phyloP scores from a whole-genome alignment of 2,113 vertebrate species.

The Girardinichthys multiradiatus region DNA sequence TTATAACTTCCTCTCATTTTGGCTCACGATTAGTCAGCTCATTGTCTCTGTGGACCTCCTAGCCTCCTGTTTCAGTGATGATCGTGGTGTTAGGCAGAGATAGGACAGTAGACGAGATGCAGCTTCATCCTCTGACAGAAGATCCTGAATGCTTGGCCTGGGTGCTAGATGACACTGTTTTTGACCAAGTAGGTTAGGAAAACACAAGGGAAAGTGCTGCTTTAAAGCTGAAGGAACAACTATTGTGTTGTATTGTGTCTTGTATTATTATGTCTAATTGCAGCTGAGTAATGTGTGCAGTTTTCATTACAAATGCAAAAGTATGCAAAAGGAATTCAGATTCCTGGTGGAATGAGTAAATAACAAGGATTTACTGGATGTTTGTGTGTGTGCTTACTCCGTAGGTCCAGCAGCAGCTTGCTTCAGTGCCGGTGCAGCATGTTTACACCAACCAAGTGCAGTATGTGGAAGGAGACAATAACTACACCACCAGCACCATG shows the following conservation, averaged over 20 bases:
- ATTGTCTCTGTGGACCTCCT: constrained; percentile 40
- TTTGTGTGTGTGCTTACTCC: constrained; percentile 18
- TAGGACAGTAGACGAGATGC: constrained; percentile 40
- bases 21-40: constrained; percentile 9
- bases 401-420: constrained; percentile 87
- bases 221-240: constrained; percentile 12
- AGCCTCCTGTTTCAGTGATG: constrained; percentile 35
- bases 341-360: not conserved
- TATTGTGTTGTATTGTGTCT: no score
- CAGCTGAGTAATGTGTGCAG: not conserved
- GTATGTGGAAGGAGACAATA: constrained; percentile 90
- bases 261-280: no score
- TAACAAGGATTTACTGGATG: constrained; percentile 23
- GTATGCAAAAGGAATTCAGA: not conserved
- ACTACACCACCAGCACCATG: constrained; percentile 91
- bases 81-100: constrained; percentile 49
- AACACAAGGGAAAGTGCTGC: constrained; percentile 23
- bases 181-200: constrained; percentile 71
- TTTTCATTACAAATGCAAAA: not conserved
- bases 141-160: constrained; percentile 29
- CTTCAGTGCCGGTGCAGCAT: constrained; percentile 89
- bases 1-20: constrained; percentile 11
- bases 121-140: constrained; percentile 19
- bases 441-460: constrained; percentile 93
- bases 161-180: constrained; percentile 18